Base-by-base conservation (phyloP, 2,888 invertebrate species). In the Ormia ochracea region DNA sequence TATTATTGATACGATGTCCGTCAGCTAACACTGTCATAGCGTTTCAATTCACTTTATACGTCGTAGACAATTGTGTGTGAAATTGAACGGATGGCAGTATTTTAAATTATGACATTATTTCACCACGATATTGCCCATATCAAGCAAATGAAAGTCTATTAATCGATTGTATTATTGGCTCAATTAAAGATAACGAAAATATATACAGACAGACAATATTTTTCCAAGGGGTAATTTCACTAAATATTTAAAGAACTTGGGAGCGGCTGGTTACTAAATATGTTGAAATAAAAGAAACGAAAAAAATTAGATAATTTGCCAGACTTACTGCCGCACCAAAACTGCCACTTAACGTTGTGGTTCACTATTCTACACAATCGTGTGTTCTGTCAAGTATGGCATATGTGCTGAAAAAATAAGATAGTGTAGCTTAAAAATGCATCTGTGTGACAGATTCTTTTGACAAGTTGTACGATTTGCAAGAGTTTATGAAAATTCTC, bases 1-100 rank as follows among this genome's bases (percentile, higher is more conserved):
- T 76, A 61, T 69, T 61, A 76, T 76, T 69, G 75, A 76, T 68
- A 26, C 14, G 2, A 31, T 50, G 70, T n/a, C 36, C 33, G 58
- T 41, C 48, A 10, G 9, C 14, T 7, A 58, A 17, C 3, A 69
- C 19, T 14, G n/a, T 5, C 69, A 45, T 36, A 69, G 54, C 54
- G 48, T 41, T 45, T 45, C n/a, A 59, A 33, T 50, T 26, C 50
- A 59, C 52, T 9, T 21, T 38, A 19, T 3, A 56, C 21, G 26
- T 52, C 26, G 23, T 9, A n/a, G 45, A 33, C 1, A 1, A 28
- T 36, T 61, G 23, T 17, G 7, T 31, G 28, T 52, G 23, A 23
- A 21, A 56, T 41, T 58, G 21, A 19, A 54, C 33, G 50, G 50
- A 70, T 70, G 38, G 21, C 26, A 36, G 58, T 28, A 68, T 45